These are phyloP conservation scores for Callosobruchus maculatus DNA, from an alignment of 2,888 invertebrate genomes.

Conservation along the genomic window DNA sequence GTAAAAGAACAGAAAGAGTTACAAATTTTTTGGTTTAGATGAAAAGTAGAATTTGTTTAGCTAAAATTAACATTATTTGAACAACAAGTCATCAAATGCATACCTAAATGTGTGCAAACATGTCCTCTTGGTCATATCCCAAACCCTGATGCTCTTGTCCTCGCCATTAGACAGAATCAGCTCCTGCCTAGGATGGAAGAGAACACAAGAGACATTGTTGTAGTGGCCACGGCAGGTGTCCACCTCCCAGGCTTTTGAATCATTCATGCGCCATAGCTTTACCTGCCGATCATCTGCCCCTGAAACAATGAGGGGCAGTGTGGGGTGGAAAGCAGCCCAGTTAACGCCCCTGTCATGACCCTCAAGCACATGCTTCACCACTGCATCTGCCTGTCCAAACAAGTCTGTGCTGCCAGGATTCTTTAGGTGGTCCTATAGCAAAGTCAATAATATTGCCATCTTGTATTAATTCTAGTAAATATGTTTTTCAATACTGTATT, in stretches of 20 bases:
- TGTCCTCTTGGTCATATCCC: constrained; percentile 96
- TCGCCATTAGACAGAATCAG: constrained; percentile 95
- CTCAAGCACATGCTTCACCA: constrained; percentile 86
- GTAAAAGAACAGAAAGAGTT: too few relatives aligned
- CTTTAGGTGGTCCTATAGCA: constrained; percentile 71
- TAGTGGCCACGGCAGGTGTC: constrained; percentile 99
- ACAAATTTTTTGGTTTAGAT: too few relatives aligned
- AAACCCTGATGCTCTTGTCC: constrained; percentile 95
- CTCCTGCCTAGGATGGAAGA: constrained; percentile 97
- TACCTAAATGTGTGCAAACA: constrained; percentile 77
- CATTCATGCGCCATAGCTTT: constrained; percentile 98
- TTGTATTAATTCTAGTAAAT: too few relatives aligned
- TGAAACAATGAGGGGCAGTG: constrained; percentile 77
- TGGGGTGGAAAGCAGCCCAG: constrained; percentile 97
- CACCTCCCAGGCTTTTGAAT: constrained; percentile 97
- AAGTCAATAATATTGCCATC: too few relatives aligned
- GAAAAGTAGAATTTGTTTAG: too few relatives aligned
- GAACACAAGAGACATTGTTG: constrained; percentile 96
- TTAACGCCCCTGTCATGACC: constrained; percentile 97
- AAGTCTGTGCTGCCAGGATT: constrained; percentile 86
- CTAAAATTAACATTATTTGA: too few relatives aligned
- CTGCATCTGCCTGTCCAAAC: constrained; percentile 92
- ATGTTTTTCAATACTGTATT: too few relatives aligned
- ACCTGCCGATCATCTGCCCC: constrained; percentile 98
- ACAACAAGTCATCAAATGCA: too few relatives aligned